phyloP scores from a whole-genome alignment of 2,113 vertebrate species.

The Tricholaema leucomelas region DNA sequence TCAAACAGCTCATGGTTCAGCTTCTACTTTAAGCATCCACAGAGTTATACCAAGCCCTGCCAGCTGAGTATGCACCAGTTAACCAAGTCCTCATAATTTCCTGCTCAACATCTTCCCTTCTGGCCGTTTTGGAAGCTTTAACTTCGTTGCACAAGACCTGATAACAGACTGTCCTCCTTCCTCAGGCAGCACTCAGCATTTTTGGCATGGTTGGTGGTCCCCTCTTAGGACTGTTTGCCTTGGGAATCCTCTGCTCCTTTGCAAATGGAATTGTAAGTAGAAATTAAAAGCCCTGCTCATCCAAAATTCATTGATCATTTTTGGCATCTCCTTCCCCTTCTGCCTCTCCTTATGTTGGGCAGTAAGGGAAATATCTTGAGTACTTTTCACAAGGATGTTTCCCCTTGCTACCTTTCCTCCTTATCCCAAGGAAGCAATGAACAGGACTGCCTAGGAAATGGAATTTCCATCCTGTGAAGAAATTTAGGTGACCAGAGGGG shows the following conservation, averaged over 20 bases:
- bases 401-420: neutral
- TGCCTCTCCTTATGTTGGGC: neutral
- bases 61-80: neutral
- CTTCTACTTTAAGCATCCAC: neutral
- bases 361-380: neutral
- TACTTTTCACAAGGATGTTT: neutral
- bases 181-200: slow-evolving; percentile 90
- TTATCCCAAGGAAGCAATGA: neutral
- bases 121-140: neutral
- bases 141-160: neutral
- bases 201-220: slow-evolving; percentile 96
- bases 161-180: slow-evolving; percentile 8
- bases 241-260: slow-evolving; percentile 91
- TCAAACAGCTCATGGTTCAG: neutral
- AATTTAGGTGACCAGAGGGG: neutral
- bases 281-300: neutral
- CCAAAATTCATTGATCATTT: neutral
- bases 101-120: neutral
- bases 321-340: neutral
- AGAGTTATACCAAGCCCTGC: neutral
- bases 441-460: neutral
- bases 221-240: slow-evolving; percentile 87
- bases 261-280: slow-evolving; percentile 88
- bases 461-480: neutral
- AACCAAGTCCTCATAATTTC: neutral